Evolutionary conservation across 2,113 vertebrate species (phyloP).

Genomic region (Triplophysa tibetana): DNA sequence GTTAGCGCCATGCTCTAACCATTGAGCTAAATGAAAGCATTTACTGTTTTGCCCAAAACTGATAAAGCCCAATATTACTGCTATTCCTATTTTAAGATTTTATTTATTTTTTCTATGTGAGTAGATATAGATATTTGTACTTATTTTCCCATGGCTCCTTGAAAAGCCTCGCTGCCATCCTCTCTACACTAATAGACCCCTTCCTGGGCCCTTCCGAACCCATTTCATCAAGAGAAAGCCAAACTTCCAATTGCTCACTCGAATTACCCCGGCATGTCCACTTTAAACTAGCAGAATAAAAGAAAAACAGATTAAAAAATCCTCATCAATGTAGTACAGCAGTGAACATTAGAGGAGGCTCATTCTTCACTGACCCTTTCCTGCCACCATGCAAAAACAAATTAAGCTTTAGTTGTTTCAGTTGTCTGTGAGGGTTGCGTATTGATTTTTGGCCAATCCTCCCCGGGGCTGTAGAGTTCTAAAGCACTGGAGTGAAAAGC

Average conservation of each 20-base stretch:
- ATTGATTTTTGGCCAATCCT: constrained; percentile 55
- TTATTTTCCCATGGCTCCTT: constrained; percentile 39
- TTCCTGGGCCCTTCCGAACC: constrained; percentile 45
- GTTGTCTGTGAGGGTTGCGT: constrained; percentile 54
- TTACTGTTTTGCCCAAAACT: not conserved
- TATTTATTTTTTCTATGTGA: not conserved
- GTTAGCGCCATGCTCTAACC: no score
- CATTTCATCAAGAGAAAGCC: constrained; percentile 23
- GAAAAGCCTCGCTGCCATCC: constrained; percentile 41
- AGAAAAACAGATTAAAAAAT: constrained; percentile 26
- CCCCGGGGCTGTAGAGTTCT: constrained; percentile 23
- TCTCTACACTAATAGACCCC: constrained; percentile 44
- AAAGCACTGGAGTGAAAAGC: constrained; percentile 44
- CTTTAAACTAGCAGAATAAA: constrained; percentile 25
- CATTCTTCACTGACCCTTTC: constrained; percentile 49
- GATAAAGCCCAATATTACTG: not conserved
- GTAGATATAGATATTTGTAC: constrained; percentile 11
- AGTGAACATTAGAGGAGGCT: constrained; percentile 43
- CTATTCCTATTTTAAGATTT: not conserved
- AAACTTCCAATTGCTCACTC: constrained; percentile 12
- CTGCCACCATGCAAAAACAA: constrained; percentile 57
- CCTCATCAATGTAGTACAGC: constrained; percentile 9
- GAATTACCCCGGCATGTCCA: constrained; percentile 22
- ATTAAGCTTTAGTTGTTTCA: constrained; percentile 59
- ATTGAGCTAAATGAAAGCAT: no score